Base-by-base conservation (phyloP, 2,113 vertebrate genomes). In the Albula glossodonta region DNA sequence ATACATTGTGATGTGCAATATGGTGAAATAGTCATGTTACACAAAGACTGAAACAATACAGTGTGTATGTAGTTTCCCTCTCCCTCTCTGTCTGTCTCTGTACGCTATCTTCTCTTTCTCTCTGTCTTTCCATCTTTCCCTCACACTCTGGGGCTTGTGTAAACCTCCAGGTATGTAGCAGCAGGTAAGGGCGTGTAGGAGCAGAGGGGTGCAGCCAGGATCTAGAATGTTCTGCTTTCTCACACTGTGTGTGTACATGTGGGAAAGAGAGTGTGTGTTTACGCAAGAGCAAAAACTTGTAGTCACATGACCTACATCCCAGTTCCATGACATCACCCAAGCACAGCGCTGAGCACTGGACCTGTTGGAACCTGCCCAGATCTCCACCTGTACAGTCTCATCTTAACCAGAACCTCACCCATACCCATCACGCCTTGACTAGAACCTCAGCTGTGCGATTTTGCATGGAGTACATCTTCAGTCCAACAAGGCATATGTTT, bases 101-200 rank as follows among this genome's bases (percentile, higher is more conserved):
- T 63, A 9, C 0, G 60, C 3, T 15, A 15, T n/a, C 11, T 13
- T 3, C 3, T n/a, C 63, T 63, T 4, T 63, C 60, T 19, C 3
- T 15, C 60, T 15, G 11, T 63, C 17, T 63, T 4, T 6, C 63
- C n/a, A 17, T 70, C 63, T 70, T 4, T 22, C 63, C n/a, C 63
- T 70, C 19, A n/a, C 19, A 6, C 22, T 22, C 19, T 70, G 19
- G 13, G 1, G 63, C 70, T 74, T 74, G n/a, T 74, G n/a, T 74
- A 74, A 74, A 74, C 70, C 70, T 74, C 70, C 70, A 74, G 70
- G 70, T 74, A 74, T 74, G 4, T n/a, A 74, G 70, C n/a, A 7
- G 25, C 70, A 74, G 70, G 70, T 74, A 74, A 8, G 31, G 70
- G 9, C 70, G 22, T 74, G 70, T 31, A 31, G 22, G 22, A 31